Conservation (phyloP, 2,888 invertebrate species). For the Campoplex capitator region DNA sequence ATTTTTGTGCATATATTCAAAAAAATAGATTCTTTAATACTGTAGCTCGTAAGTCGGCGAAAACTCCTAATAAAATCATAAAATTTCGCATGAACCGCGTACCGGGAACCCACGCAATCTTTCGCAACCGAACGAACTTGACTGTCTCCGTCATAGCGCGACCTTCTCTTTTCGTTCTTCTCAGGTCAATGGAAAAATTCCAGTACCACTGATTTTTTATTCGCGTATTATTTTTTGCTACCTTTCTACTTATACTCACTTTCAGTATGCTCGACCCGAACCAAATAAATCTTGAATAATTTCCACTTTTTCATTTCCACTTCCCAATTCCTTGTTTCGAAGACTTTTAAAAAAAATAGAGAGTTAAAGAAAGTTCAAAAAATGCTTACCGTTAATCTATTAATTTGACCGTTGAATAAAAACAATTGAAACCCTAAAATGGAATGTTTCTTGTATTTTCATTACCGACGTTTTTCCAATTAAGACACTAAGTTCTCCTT, state of each 20-base stretch:
- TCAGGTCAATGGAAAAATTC: conserved; percentile 41
- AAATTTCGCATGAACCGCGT: conserved; percentile 3
- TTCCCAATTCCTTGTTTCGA: not conserved
- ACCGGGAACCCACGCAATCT: not conserved
- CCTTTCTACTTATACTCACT: not conserved
- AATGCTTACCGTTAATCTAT: not conserved
- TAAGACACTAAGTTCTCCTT: conserved; percentile 6
- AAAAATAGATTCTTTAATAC: not conserved
- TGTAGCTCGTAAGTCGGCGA: not conserved
- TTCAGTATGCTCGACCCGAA: not conserved
- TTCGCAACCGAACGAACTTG: conserved; percentile 40
- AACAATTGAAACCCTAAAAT: not conserved
- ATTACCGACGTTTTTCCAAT: conserved; percentile 1
- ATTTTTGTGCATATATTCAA: not conserved
- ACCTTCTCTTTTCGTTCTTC: conserved; percentile 10
- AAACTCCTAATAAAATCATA: not conserved
- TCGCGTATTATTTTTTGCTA: not conserved
- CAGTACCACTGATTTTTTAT: conserved; percentile 1
- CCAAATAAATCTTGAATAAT: not conserved
- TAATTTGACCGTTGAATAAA: not conserved
- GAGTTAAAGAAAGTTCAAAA: not conserved
- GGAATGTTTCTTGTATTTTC: not conserved
- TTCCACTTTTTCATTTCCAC: not conserved
- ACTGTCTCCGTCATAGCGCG: conserved; percentile 7
- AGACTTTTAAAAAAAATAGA: not conserved